phyloP scores from a whole-genome alignment of 1,140 invertebrate genomes.

The Mamestra configurata region DNA sequence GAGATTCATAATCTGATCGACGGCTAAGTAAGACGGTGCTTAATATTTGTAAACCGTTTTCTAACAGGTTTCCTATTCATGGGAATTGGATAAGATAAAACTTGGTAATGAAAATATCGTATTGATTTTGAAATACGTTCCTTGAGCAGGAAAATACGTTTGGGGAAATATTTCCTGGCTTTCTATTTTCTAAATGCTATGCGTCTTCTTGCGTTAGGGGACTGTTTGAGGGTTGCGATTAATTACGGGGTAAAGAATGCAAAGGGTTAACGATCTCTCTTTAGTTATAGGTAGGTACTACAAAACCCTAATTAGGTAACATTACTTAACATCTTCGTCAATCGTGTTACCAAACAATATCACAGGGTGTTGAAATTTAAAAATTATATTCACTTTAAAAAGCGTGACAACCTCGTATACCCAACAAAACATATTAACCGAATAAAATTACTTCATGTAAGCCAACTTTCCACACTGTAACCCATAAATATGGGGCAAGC shows the following conservation, averaged over 20 bases:
- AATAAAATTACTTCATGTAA: constrained; percentile 62
- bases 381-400: constrained; percentile 34
- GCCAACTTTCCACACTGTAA: constrained; percentile 53
- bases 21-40: constrained; percentile 40
- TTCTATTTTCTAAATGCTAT: background rate
- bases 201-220: background rate
- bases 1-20: constrained; percentile 47
- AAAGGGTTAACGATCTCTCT: background rate
- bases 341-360: constrained; percentile 13
- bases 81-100: background rate
- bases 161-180: background rate
- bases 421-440: constrained; percentile 40
- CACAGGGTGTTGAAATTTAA: constrained; percentile 25
- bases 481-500: constrained; percentile 77
- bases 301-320: background rate
- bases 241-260: constrained; percentile 5
- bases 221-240: constrained; percentile 1
- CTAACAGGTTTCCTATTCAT: background rate
- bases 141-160: background rate
- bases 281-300: background rate
- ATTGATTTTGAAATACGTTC: background rate
- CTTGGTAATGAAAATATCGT: constrained; percentile 4
- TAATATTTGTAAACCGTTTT: constrained; percentile 49
- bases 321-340: background rate
- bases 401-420: constrained; percentile 43